phyloP scores from a whole-genome alignment of 2,113 vertebrate genomes.

The Hippocampus zosterae region DNA sequence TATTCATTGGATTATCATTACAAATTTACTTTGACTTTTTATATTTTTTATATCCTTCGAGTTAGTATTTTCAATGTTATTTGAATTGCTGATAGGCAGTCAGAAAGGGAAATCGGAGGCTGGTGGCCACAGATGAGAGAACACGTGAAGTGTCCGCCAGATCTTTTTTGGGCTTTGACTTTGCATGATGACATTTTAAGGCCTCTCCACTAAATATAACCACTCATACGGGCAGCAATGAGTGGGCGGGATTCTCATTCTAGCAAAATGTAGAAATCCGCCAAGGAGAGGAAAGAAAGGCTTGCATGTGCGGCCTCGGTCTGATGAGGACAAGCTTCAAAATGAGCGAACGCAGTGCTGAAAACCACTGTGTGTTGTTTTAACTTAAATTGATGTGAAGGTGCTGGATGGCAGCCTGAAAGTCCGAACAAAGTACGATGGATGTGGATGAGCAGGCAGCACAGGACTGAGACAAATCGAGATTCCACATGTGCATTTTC shows the following conservation, averaged over 20 bases:
- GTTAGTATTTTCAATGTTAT: no score
- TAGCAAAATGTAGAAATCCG: neutral
- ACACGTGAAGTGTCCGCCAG: no score
- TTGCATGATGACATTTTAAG: slow-evolving; percentile 66
- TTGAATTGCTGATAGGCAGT: no score
- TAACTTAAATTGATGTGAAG: slow-evolving; percentile 36
- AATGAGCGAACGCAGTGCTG: slow-evolving; percentile 1
- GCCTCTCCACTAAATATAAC: slow-evolving; percentile 60
- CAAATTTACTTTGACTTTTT: no score
- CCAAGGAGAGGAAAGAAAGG: neutral
- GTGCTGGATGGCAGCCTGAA: slow-evolving; percentile 37
- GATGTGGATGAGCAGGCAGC: slow-evolving; percentile 19
- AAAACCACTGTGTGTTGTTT: slow-evolving; percentile 10
- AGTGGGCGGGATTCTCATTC: neutral
- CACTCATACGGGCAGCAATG: slow-evolving; percentile 1
- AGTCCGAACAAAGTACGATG: slow-evolving; percentile 31
- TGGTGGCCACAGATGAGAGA: no score
- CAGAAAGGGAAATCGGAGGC: no score
- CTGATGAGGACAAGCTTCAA: slow-evolving; percentile 16
- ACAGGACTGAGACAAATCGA: slow-evolving; percentile 7
- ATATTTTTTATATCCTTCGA: no score
- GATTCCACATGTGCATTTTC: no score
- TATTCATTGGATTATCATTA: no score
- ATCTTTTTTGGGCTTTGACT: slow-evolving; percentile 49
- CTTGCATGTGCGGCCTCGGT: slow-evolving; percentile 3